A percentile compares a stretch with the other conserved stretches of the same genome.
These are phyloP conservation scores for Patiria miniata DNA, from an alignment of 35 echinoderm and acorn worm species.

Conservation along the genomic window DNA sequence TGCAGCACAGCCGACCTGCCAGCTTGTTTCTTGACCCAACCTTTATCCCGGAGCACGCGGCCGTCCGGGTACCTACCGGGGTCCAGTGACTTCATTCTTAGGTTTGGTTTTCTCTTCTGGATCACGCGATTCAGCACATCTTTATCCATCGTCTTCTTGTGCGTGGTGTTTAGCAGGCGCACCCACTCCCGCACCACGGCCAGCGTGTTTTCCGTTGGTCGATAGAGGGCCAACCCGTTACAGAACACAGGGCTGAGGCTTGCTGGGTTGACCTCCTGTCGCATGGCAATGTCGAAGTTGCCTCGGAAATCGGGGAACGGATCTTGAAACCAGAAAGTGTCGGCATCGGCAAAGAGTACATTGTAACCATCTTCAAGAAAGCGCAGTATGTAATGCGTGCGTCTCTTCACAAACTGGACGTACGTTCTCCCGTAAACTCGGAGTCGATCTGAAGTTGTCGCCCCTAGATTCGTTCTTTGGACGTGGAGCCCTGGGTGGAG, in stretches of 20 bases:
- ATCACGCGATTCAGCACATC: conserved; percentile 45
- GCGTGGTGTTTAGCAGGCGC: conserved; percentile 1
- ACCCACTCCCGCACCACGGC: conserved; percentile 53
- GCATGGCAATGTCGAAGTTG: conserved; percentile 47
- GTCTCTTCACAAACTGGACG: conserved; percentile 76
- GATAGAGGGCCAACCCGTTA: conserved; percentile 57
- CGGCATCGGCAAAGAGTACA: conserved; percentile 77
- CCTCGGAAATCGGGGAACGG: conserved; percentile 62
- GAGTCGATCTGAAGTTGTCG: conserved; percentile 17
- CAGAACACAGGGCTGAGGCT: conserved; percentile 24
- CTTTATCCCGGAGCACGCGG: conserved; percentile 29
- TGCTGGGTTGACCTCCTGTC: conserved; percentile 19
- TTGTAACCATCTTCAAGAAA: conserved; percentile 49
- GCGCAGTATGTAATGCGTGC: conserved; percentile 62
- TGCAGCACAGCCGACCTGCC: conserved; percentile 27
- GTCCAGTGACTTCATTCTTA: conserved; percentile 49
- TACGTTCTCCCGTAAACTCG: conserved; percentile 41
- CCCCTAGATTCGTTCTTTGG: conserved; percentile 30
- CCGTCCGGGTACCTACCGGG: conserved; percentile 51
- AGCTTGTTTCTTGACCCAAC: conserved; percentile 21
- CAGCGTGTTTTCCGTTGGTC: conserved; percentile 24
- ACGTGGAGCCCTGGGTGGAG: conserved; percentile 7
- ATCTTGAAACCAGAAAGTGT: conserved; percentile 72
- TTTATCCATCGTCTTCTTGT: conserved; percentile 53
- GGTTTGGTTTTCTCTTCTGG: not conserved